Evolutionary conservation across 2,888 invertebrate genomes (phyloP).

Genomic region (Apocheima hispidaria): DNA sequence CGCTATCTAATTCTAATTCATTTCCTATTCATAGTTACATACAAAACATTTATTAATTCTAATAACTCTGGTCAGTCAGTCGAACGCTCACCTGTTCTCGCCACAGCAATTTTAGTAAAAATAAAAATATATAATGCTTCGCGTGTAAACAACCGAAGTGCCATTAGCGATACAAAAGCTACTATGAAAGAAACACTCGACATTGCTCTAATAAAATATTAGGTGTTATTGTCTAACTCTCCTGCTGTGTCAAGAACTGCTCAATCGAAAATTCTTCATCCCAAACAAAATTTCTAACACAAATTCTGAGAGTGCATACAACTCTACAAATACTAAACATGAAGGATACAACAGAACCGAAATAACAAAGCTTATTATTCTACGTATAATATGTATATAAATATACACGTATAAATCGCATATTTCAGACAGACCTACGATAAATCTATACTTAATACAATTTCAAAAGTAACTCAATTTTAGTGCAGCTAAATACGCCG

Average conservation of each 20-base stretch:
- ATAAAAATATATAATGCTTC: conserved; percentile 42
- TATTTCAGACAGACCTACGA: conserved; percentile 33
- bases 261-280: conserved; percentile 49
- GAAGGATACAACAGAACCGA: conserved; percentile 44
- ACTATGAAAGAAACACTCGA: conserved; percentile 31
- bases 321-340: conserved; percentile 48
- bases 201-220: conserved; percentile 25
- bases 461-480: conserved; percentile 17
- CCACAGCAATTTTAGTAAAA: conserved; percentile 62
- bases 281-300: conserved; percentile 52
- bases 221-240: conserved; percentile 22
- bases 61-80: conserved; percentile 79
- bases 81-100: conserved; percentile 69
- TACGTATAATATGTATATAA: conserved; percentile 42
- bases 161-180: conserved; percentile 40
- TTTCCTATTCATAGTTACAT: conserved; percentile 64
- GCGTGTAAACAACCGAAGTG: conserved; percentile 33
- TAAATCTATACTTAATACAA: conserved; percentile 7
- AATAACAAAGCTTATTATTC: conserved; percentile 48
- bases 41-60: conserved; percentile 74
- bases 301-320: conserved; percentile 45
- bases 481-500: conserved; percentile 16
- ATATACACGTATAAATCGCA: conserved; percentile 29
- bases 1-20: conserved; percentile 72
- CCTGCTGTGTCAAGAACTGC: conserved; percentile 70